Evolutionary conservation across 2,113 vertebrate genomes (phyloP).

Genomic region (Bubo scandiacus): DNA sequence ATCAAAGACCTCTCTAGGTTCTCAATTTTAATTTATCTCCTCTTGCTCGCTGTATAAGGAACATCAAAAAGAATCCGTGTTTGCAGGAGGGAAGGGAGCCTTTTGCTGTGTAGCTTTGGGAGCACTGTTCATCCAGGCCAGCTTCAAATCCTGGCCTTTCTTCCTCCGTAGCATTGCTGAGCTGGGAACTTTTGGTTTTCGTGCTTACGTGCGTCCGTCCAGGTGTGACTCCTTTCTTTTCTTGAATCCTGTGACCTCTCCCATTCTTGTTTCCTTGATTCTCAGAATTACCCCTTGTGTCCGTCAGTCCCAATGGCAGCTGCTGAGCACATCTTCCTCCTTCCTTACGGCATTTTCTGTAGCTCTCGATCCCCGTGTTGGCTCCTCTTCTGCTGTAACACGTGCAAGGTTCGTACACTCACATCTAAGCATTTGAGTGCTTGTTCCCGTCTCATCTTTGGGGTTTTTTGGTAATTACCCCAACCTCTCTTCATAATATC

Average conservation of each 20-base stretch:
- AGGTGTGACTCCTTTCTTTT: background rate
- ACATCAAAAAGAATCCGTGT: conserved; percentile 46
- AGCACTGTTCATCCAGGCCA: background rate
- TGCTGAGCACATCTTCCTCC: background rate
- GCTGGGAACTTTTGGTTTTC: background rate
- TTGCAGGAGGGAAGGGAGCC: conserved; percentile 21
- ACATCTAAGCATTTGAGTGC: background rate
- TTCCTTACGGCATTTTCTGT: background rate
- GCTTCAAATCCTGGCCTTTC: background rate
- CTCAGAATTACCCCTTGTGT: background rate
- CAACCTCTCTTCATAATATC: accelerated
- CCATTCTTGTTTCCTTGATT: background rate
- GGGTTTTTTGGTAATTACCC: background rate
- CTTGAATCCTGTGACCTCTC: background rate
- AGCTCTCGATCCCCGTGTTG: background rate
- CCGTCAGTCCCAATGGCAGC: accelerated
- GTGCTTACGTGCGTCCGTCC: accelerated
- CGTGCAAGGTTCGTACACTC: accelerated
- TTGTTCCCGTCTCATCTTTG: background rate
- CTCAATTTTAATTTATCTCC: conserved; percentile 66
- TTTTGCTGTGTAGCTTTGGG: background rate
- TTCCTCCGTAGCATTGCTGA: background rate
- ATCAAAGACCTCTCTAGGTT: conserved; percentile 61
- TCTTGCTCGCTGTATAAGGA: conserved; percentile 6
- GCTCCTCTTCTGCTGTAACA: background rate